phyloP scores from a whole-genome alignment of 1,140 invertebrate species.

The Thaumatotibia leucotreta region DNA sequence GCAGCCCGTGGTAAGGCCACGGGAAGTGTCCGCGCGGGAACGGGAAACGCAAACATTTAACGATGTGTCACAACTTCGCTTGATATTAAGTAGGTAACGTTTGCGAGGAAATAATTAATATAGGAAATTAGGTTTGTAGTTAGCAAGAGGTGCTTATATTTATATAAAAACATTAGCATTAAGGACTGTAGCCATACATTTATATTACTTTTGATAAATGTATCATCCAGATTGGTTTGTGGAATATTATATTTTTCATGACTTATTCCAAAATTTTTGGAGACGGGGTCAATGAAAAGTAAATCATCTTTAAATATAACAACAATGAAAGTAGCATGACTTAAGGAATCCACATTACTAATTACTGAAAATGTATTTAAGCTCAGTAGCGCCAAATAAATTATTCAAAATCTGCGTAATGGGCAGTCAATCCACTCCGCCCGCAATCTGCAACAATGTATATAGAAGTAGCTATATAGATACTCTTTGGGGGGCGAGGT shows the following conservation, averaged over 20 bases:
- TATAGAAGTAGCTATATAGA: neutral
- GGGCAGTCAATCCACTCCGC: neutral
- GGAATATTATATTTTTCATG: no score
- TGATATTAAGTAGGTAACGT: neutral
- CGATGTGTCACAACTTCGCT: conserved; percentile 3
- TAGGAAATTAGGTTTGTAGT: neutral
- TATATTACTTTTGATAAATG: no score
- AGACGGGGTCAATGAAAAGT: no score
- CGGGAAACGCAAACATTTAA: conserved; percentile 12
- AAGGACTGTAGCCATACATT: no score
- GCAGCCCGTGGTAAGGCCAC: no score
- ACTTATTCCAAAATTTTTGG: no score
- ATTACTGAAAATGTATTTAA: no score
- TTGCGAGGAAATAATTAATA: neutral
- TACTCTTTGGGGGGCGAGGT: neutral
- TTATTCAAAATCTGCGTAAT: neutral
- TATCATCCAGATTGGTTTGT: no score
- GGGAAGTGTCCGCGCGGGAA: neutral
- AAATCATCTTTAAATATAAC: no score
- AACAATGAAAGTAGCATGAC: no score
- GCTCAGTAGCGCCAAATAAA: neutral
- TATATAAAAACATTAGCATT: no score
- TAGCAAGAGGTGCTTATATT: neutral
- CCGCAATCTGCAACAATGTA: neutral
- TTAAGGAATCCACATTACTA: no score